Base-by-base conservation (phyloP, 1,140 invertebrate genomes). In the Drosophila bocki region DNA sequence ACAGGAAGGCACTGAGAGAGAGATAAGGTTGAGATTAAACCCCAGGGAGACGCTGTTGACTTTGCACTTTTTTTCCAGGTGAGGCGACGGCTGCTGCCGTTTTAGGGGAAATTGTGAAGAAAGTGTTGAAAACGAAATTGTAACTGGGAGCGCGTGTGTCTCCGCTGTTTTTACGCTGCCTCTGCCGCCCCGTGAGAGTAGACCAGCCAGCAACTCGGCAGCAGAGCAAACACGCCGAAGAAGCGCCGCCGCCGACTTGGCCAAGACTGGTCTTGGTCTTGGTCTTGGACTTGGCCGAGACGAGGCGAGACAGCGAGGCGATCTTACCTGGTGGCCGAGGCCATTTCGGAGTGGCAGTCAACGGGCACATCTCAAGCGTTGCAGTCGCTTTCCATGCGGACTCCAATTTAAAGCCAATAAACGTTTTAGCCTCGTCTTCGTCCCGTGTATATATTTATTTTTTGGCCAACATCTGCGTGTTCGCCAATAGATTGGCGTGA, bases 101-200 rank as follows among this genome's bases (percentile, higher is more conserved):
- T 88, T 88, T 78, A 72, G 85, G 85, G 85, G 85, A 90, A 88
- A 90, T 90, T 88, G 85, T 88, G 85, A 88, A 88, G 85, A 88
- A 88, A 88, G 85, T 88, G 85, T 88, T 88, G 85, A 88, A 88
- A 88, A 88, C 85, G 85, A 88, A 90, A 88, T 85, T 90, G 85
- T 90, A 81, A 85, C 85, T 88, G 85, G 82, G 85, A 90, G 81
- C 60, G 75, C 42, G 74, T 44, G 74, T 76, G 61, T 72, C 60
- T 50, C 61, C 22, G 51, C 53, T 54, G 44, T 17, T 17, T 44
- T 44, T 4, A 44, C 26, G 26, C 26, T 29, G 26, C 26, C 26
- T 29, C 26, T 29, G 32, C 48, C 44, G 47, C 32, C 22, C 33
- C 35, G 61, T 47, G 79, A 60, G 83, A 87, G 79, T 64, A 54